A percentile compares a stretch with the other conserved stretches of the same genome.
Conservation (phyloP, 1,140 invertebrate species). For the Neodiprion virginianus region DNA sequence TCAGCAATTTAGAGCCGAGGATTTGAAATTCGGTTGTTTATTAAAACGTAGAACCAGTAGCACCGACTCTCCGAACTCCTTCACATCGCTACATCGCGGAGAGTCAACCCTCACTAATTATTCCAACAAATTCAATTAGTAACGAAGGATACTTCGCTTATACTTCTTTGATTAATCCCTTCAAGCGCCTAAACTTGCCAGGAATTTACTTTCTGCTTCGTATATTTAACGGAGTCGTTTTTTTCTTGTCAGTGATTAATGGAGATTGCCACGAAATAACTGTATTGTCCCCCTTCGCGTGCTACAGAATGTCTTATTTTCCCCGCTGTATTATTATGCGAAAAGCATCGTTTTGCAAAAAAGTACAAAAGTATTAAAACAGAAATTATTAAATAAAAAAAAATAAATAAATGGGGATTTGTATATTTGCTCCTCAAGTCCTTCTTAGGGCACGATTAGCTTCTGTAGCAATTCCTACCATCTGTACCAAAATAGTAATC, state of each 20-base stretch:
- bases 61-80: background rate
- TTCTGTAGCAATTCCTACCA: too few relatives aligned
- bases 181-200: background rate
- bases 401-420: too few relatives aligned
- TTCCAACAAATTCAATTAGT: background rate
- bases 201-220: constrained; percentile 4
- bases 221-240: background rate
- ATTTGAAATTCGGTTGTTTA: constrained; percentile 5
- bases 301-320: background rate
- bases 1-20: background rate
- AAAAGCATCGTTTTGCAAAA: background rate
- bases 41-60: background rate
- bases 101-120: background rate
- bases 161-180: constrained; percentile 5
- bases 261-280: background rate
- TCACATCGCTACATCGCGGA: background rate
- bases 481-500: too few relatives aligned
- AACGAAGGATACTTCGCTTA: background rate
- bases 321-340: background rate
- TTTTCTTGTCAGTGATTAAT: constrained; percentile 5
- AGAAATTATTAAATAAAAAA: too few relatives aligned
- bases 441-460: too few relatives aligned
- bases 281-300: background rate
- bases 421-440: too few relatives aligned
- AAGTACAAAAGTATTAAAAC: background rate